Base-by-base conservation (phyloP, 2,113 vertebrate genomes). In the Recurvirostra avosetta region DNA sequence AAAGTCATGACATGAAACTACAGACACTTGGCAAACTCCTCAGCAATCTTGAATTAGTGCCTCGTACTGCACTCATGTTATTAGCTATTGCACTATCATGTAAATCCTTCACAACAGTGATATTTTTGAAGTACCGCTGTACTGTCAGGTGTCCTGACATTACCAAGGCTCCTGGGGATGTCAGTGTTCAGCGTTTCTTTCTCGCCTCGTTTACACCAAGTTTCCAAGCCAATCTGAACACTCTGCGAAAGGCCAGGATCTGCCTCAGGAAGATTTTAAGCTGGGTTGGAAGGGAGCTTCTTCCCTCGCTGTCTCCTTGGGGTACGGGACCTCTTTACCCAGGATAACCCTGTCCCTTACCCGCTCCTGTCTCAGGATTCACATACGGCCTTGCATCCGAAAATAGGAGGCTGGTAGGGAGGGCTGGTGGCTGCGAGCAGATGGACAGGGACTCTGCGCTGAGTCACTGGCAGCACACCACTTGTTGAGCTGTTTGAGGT, bases 401-500 rank as follows among this genome's bases (percentile, higher is more conserved):
- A 76, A 89, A 36, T 3, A 56, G 53, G 83, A 5, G 0, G 66
- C 70, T 94, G 58, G 58, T 6, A 66, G 79, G 53, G 67, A 90
- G 43, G 1, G n/a, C 71, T 88, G 1, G 7, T 63, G 82, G 67
- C 71, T 74, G 67, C 5, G 19, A 76, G 87, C 90, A 93, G 56
- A 71, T 10, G 68, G 80, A 45, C 80, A 87, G 70, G 40, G 78
- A 82, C 2, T 0, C 80, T 40, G 87, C 12, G 14, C 66, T 94
- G 66, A 91, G 65, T 82, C 86, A 59, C 93, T 45, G 76, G 86
- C 70, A 91, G 87, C 40, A 41, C 73, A 95, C 12, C 72, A 76
- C 77, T 92, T 72, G 84, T 68, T 61, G 92, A 96, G 94, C 78
- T 86, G 79, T 93, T 92, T 76, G 81, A 96, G 75, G 88, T 95